phyloP scores from a whole-genome alignment of 2,888 invertebrate species.

The Dione vanillae region DNA sequence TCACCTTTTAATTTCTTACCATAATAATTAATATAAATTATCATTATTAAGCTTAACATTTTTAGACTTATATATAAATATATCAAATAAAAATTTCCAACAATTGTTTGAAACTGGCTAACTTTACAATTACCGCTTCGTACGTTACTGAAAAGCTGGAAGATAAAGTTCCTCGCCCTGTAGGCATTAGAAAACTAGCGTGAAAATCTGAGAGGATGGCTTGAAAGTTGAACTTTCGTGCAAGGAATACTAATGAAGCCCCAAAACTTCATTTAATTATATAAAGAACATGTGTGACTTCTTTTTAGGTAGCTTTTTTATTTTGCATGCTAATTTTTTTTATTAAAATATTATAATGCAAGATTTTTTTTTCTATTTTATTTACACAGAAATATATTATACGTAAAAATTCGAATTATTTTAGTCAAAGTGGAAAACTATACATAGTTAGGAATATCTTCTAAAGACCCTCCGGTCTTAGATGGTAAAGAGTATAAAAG shows the following conservation, averaged over 20 bases:
- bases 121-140: conserved; percentile 28
- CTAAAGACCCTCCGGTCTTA: too few species aligned
- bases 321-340: too few species aligned
- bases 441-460: too few species aligned
- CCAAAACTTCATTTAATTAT: conserved; percentile 26
- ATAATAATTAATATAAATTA: too few species aligned
- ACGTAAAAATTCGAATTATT: too few species aligned
- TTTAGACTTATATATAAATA: not conserved
- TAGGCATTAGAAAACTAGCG: conserved; percentile 34
- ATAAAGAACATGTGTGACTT: conserved; percentile 10
- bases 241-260: conserved; percentile 29
- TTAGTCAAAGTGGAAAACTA: too few species aligned
- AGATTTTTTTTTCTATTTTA: too few species aligned
- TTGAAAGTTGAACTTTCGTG: conserved; percentile 22
- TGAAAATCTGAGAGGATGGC: conserved; percentile 30
- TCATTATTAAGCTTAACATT: not conserved
- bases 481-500: too few species aligned
- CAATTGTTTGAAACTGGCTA: conserved; percentile 20
- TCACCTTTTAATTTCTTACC: too few species aligned
- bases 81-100: conserved; percentile 13
- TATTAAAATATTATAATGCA: too few species aligned
- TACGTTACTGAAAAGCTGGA: conserved; percentile 27
- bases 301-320: not conserved
- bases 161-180: conserved; percentile 31
- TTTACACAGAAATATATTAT: too few species aligned